Conservation (phyloP, 2,888 invertebrate genomes). For the Girardia tigrina region DNA sequence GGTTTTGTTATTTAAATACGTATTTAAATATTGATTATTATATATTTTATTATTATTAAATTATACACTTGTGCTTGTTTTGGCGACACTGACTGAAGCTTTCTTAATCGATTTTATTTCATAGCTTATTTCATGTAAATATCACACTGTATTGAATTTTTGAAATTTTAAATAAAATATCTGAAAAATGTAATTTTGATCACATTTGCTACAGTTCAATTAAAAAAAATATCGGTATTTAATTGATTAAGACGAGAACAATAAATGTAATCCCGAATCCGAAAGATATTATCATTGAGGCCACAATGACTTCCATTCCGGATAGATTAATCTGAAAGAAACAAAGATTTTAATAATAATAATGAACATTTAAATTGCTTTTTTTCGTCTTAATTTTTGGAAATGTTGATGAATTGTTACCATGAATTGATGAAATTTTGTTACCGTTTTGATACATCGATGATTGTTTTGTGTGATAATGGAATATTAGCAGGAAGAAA, state of each 20-base stretch:
- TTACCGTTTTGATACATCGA: no score
- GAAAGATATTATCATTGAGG: not conserved
- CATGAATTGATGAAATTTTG: no score
- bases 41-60: not conserved
- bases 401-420: no score
- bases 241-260: not conserved
- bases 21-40: slow-evolving; percentile 19
- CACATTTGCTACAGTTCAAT: not conserved
- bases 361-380: no score
- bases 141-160: not conserved
- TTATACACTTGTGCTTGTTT: slow-evolving; percentile 20
- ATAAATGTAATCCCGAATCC: not conserved
- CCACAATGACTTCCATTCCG: no score
- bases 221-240: not conserved
- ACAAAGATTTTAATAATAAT: no score
- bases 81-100: not conserved
- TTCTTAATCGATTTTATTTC: slow-evolving; percentile 15
- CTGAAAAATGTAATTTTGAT: no score
- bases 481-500: no score
- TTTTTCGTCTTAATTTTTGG: no score
- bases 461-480: no score
- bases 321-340: no score
- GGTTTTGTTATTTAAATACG: slow-evolving; percentile 18
- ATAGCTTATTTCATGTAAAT: not conserved
- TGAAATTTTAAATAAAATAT: no score